phyloP scores from a whole-genome alignment of 1,140 invertebrate species.

The Argopecten irradians region DNA sequence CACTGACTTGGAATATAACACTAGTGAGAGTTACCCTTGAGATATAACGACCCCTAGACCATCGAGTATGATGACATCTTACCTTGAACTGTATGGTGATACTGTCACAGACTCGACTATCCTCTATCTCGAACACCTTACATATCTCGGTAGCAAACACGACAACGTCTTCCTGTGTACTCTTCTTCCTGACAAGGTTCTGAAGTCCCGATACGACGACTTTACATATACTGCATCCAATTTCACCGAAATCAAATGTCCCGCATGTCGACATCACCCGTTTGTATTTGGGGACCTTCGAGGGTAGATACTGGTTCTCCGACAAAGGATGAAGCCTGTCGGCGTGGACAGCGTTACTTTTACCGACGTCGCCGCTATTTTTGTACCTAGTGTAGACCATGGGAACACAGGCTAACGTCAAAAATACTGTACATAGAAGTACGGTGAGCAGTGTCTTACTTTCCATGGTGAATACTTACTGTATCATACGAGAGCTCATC shows the following conservation, averaged over 20 bases:
- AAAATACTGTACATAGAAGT: not conserved
- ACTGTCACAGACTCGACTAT: constrained; percentile 57
- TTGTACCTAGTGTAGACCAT: not conserved
- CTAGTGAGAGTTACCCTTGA: no score
- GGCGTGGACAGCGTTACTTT: not conserved
- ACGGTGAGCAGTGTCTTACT: not conserved
- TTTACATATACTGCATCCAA: constrained; percentile 60
- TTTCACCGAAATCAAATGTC: constrained; percentile 32
- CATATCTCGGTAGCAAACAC: constrained; percentile 53
- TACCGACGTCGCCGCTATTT: not conserved
- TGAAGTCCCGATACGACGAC: constrained; percentile 43
- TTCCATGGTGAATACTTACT: not conserved
- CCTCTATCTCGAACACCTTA: constrained; percentile 58
- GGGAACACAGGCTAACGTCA: not conserved
- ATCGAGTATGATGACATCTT: not conserved
- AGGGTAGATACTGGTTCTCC: not conserved
- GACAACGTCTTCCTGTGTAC: constrained; percentile 54
- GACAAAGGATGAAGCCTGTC: not conserved
- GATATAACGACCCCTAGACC: no score
- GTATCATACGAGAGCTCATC: constrained; percentile 3
- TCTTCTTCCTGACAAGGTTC: constrained; percentile 39
- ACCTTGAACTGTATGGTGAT: constrained; percentile 63
- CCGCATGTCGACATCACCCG: not conserved
- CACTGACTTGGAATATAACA: no score
- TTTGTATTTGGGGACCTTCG: not conserved